Evolutionary conservation across 1,140 invertebrate genomes (phyloP).

Genomic region (Antheraea pernyi): DNA sequence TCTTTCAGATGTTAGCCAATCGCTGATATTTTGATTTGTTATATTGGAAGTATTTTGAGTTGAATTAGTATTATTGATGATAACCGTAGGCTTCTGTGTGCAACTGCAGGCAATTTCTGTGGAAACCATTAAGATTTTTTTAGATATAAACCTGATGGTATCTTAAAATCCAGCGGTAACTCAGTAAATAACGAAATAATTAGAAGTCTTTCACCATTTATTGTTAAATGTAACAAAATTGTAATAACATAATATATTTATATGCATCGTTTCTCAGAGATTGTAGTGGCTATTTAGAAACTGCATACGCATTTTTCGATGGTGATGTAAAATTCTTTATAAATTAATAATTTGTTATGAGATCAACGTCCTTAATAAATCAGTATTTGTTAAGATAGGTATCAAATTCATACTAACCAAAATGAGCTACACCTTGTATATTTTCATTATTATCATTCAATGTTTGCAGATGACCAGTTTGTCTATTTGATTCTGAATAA

Average conservation of each 20-base stretch:
- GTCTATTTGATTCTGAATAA: conserved; percentile 16
- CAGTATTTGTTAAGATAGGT: not conserved
- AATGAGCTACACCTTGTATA: not conserved
- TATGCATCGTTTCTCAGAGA: no score
- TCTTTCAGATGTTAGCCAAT: conserved; percentile 35
- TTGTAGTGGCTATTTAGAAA: no score
- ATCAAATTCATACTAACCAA: not conserved
- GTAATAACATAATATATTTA: no score
- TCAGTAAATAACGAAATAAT: no score
- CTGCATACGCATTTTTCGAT: no score
- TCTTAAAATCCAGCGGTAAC: no score
- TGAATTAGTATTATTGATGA: conserved; percentile 4
- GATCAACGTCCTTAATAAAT: no score
- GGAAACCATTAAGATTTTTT: not conserved
- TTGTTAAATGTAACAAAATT: no score
- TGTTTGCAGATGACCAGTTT: not conserved
- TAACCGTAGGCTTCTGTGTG: not conserved
- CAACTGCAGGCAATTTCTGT: conserved; percentile 5
- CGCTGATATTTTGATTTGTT: conserved; percentile 37
- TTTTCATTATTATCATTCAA: not conserved
- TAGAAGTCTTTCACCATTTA: no score
- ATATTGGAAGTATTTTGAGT: conserved; percentile 27
- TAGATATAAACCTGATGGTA: no score
- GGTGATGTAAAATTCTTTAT: no score
- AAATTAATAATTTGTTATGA: no score